Conservation (phyloP, 2,113 vertebrate genomes). For the Galbula dea region DNA sequence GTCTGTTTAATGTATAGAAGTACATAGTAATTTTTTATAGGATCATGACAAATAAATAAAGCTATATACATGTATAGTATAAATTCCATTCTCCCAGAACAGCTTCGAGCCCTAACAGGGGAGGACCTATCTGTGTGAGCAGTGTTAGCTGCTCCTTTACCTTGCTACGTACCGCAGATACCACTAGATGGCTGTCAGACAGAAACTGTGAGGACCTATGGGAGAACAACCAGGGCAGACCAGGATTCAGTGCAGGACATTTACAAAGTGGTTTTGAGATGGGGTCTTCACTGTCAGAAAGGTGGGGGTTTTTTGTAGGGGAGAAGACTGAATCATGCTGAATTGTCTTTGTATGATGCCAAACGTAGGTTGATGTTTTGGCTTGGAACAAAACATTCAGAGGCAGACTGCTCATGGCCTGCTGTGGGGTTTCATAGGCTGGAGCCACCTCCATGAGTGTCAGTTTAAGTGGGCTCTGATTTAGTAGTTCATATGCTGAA, state of each 20-base stretch:
- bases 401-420: neutral
- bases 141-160: neutral
- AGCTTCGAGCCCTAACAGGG: neutral
- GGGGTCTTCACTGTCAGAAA: neutral
- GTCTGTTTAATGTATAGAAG: neutral
- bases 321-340: neutral
- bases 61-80: neutral
- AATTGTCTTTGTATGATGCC: neutral
- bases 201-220: neutral
- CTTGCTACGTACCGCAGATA: neutral
- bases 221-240: neutral
- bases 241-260: neutral
- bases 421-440: neutral
- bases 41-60: neutral
- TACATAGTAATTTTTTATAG: neutral
- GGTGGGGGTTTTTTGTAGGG: neutral
- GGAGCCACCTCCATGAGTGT: neutral
- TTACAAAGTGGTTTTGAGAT: neutral
- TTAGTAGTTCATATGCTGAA: neutral
- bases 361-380: neutral
- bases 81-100: neutral
- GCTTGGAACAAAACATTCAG: neutral
- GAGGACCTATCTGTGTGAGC: neutral
- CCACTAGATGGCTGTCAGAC: neutral
- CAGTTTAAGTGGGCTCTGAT: neutral